These are phyloP conservation scores for Gastrophryne carolinensis DNA, from an alignment of 2,797 vertebrate genomes.

Conservation along the genomic window DNA sequence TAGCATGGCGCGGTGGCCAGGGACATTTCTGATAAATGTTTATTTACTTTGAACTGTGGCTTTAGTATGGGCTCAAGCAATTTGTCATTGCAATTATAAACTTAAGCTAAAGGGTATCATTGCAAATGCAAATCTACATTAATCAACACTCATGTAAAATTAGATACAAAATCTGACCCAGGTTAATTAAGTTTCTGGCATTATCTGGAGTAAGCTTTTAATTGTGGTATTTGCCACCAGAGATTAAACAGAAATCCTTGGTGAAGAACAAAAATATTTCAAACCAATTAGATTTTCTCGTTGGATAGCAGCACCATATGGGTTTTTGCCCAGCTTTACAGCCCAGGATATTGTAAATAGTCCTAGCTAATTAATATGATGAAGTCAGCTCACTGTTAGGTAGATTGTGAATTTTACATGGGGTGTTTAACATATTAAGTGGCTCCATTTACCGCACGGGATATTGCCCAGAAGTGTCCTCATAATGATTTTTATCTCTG, in stretches of 20 bases:
- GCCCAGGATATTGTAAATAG: background rate
- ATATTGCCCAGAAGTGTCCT: background rate
- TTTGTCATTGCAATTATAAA: conserved; percentile 38
- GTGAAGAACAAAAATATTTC: background rate
- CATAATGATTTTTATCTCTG: no score
- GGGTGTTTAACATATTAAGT: background rate
- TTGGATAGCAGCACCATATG: background rate
- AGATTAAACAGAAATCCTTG: conserved; percentile 29
- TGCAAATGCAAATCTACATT: conserved; percentile 32
- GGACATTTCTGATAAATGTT: conserved; percentile 6
- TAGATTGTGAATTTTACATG: background rate
- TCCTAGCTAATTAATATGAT: background rate
- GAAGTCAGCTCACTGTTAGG: background rate
- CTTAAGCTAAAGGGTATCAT: conserved; percentile 14
- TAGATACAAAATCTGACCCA: conserved; percentile 29
- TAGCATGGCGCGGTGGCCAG: background rate
- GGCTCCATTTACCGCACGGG: background rate
- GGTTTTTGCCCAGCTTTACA: background rate
- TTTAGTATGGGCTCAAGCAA: conserved; percentile 22
- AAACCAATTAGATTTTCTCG: conserved; percentile 23
- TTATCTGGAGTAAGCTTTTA: conserved; percentile 40
- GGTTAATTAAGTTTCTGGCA: conserved; percentile 33
- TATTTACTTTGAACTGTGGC: conserved; percentile 27
- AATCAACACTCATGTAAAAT: conserved; percentile 32
- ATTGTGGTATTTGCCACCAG: conserved; percentile 27